Conservation (phyloP, 2,113 vertebrate genomes). For the Upupa epops region DNA sequence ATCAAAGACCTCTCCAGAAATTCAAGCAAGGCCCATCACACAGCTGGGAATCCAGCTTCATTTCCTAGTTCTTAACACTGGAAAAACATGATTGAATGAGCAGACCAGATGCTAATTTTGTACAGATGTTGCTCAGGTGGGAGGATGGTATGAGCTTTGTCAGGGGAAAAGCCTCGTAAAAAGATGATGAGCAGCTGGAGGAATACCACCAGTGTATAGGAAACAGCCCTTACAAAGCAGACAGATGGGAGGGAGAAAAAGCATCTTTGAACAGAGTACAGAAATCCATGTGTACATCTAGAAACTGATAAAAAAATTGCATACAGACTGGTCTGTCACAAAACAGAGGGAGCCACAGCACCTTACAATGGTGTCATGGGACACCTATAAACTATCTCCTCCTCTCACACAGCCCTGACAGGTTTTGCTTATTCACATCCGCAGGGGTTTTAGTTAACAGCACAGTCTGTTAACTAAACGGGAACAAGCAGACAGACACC, state of each 20-base stretch:
- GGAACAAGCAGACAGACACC: not conserved
- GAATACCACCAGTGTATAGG: not conserved
- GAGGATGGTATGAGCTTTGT: not conserved
- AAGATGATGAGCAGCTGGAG: not conserved
- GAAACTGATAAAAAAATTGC: not conserved
- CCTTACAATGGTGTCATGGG: not conserved
- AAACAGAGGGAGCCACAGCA: not conserved
- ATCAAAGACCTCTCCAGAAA: not conserved
- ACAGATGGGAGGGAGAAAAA: not conserved
- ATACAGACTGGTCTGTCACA: not conserved
- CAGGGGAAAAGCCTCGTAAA: not conserved
- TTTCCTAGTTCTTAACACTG: not conserved
- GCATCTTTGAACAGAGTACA: not conserved
- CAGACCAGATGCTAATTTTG: not conserved
- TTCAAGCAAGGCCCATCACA: not conserved
- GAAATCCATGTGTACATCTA: not conserved
- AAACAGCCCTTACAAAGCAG: not conserved
- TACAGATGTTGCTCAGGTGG: slow-evolving; percentile 16
- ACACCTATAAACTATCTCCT: not conserved
- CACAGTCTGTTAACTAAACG: not conserved
- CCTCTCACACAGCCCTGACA: not conserved
- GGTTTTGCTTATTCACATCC: not conserved
- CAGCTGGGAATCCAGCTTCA: not conserved
- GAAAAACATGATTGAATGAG: not conserved
- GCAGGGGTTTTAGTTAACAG: not conserved